phyloP scores from a whole-genome alignment of 2,113 vertebrate species.

The Lepisosteus oculatus region DNA sequence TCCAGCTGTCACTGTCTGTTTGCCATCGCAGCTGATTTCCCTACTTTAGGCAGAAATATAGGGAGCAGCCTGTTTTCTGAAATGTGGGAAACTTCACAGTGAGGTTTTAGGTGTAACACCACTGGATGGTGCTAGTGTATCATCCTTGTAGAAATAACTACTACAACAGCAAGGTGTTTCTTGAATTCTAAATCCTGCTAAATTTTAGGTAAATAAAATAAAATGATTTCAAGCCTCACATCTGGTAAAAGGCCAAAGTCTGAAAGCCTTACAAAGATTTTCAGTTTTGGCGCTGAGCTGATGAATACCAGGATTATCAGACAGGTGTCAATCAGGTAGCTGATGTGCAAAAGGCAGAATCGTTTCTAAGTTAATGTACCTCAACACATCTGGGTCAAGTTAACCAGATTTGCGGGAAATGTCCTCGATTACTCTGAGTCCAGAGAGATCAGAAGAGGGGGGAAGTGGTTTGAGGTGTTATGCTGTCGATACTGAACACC shows the following conservation, averaged over 20 bases:
- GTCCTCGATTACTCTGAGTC: too few species aligned
- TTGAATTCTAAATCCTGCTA: too few species aligned
- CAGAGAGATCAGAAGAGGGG: too few species aligned
- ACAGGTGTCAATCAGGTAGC: too few species aligned
- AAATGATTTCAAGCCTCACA: not conserved
- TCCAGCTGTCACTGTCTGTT: not conserved
- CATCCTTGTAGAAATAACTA: not conserved
- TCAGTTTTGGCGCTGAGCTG: not conserved
- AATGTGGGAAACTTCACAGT: not conserved
- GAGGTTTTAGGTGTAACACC: not conserved
- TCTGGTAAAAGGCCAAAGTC: not conserved
- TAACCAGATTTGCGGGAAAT: too few species aligned
- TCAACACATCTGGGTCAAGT: too few species aligned
- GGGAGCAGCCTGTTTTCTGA: not conserved
- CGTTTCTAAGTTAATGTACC: too few species aligned
- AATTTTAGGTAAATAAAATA: too few species aligned
- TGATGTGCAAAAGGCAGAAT: too few species aligned
- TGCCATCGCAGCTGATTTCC: not conserved
- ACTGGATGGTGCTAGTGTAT: constrained; percentile 1
- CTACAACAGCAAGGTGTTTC: not conserved
- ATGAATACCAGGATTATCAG: too few species aligned
- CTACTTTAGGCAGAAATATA: not conserved
- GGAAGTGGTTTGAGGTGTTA: too few species aligned
- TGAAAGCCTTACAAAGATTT: not conserved
- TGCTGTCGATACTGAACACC: too few species aligned